phyloP scores from a whole-genome alignment of 2,797 vertebrate genomes.

The Poeciliopsis presidionis region DNA sequence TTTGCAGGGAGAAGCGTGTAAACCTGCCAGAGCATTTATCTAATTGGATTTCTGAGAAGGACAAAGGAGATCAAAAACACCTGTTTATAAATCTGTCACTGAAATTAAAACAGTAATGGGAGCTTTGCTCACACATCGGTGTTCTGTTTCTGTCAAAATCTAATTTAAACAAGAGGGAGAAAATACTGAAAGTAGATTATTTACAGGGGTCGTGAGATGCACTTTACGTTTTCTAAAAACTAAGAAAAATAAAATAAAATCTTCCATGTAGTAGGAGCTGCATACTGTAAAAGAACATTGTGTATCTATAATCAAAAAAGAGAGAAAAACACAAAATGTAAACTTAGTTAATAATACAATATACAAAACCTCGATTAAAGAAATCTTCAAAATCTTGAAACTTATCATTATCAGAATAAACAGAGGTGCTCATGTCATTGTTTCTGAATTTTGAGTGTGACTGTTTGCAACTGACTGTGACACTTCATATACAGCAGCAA shows the following conservation, averaged over 20 bases:
- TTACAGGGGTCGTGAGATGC: slow-evolving; percentile 72
- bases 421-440: slow-evolving; percentile 42
- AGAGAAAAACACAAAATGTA: background rate
- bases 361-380: background rate
- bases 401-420: background rate
- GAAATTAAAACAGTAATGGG: slow-evolving; percentile 69
- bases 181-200: slow-evolving; percentile 59
- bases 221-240: slow-evolving; percentile 51
- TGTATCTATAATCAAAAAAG: background rate
- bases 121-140: slow-evolving; percentile 67
- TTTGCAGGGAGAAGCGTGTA: slow-evolving; percentile 25
- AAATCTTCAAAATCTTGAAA: slow-evolving; percentile 24
- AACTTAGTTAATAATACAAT: background rate
- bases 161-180: slow-evolving; percentile 61
- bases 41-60: slow-evolving; percentile 70
- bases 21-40: slow-evolving; percentile 63
- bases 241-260: slow-evolving; percentile 47
- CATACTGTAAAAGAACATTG: slow-evolving; percentile 13
- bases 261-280: slow-evolving; percentile 34
- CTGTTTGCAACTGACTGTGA: slow-evolving; percentile 60
- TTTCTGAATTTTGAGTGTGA: slow-evolving; percentile 39
- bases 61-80: slow-evolving; percentile 74
- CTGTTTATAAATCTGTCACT: slow-evolving; percentile 75
- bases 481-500: slow-evolving; percentile 55
- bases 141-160: slow-evolving; percentile 77